Conservation (phyloP, 2,797 vertebrate genomes). For the Pygocentrus nattereri region DNA sequence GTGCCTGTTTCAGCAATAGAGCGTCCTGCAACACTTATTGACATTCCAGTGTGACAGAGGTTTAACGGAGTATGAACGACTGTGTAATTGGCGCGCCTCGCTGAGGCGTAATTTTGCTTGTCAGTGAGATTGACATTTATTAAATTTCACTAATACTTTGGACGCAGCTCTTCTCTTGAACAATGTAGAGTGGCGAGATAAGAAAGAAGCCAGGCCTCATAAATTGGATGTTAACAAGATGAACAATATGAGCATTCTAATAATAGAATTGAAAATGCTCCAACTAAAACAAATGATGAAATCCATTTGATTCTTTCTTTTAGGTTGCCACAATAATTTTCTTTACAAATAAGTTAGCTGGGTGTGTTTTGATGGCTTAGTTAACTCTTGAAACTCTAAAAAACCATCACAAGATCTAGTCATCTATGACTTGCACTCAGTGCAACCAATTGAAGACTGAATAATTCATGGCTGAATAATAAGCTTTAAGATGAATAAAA, state of each 20-base stretch:
- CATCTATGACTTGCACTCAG: no score
- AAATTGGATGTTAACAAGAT: conserved; percentile 8
- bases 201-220: conserved; percentile 6
- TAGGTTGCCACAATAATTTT: background rate
- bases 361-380: no score
- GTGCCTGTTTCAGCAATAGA: background rate
- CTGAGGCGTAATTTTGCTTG: conserved; percentile 49
- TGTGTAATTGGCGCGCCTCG: conserved; percentile 53
- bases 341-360: background rate
- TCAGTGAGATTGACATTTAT: conserved; percentile 59
- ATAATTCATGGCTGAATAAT: background rate
- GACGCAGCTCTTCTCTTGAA: conserved; percentile 25
- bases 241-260: conserved; percentile 12
- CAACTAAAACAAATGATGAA: conserved; percentile 6
- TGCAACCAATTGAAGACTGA: background rate
- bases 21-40: conserved; percentile 19
- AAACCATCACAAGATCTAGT: no score
- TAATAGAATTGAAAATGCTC: background rate
- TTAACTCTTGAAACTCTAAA: background rate
- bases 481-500: no score
- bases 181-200: conserved; percentile 10
- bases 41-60: conserved; percentile 53
- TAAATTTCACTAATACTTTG: conserved; percentile 52
- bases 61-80: conserved; percentile 57
- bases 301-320: background rate